These are phyloP conservation scores for Hybognathus amarus DNA, from an alignment of 2,797 vertebrate species.

Conservation along the genomic window DNA sequence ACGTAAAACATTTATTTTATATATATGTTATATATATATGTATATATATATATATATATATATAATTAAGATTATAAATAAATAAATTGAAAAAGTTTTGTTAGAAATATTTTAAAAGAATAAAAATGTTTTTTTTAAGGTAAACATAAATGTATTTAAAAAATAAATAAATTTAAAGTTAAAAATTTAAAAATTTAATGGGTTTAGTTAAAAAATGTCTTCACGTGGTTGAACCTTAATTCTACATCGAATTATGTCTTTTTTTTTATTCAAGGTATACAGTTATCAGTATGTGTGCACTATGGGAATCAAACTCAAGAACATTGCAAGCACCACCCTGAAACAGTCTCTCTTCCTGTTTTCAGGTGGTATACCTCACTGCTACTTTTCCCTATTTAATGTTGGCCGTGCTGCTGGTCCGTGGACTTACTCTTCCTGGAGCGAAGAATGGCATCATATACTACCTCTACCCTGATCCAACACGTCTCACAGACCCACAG, in stretches of 20 bases:
- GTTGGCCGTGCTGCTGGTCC: constrained; percentile 89
- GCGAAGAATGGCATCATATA: constrained; percentile 89
- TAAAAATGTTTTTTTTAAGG: no score
- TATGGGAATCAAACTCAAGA: not conserved
- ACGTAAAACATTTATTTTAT: no score
- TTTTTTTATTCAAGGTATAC: not conserved
- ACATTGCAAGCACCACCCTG: not conserved
- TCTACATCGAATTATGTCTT: not conserved
- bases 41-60: no score
- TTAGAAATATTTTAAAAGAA: no score
- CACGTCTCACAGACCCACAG: constrained; percentile 86
- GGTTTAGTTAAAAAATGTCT: not conserved
- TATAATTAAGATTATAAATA: not conserved
- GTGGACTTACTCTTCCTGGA: constrained; percentile 91
- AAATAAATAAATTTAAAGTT: no score
- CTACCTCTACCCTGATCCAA: constrained; percentile 94
- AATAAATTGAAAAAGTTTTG: no score
- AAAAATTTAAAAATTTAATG: no score
- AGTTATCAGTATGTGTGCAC: not conserved
- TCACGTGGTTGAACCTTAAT: not conserved
- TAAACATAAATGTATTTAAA: no score
- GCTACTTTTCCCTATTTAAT: constrained; percentile 95
- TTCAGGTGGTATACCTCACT: constrained; percentile 91
- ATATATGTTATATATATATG: not conserved
- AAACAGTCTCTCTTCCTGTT: not conserved